Evolutionary conservation across 1,140 invertebrate species (phyloP), one percentile per base, ranked within the genome.

Genomic region (Lordiphosa mommai): DNA sequence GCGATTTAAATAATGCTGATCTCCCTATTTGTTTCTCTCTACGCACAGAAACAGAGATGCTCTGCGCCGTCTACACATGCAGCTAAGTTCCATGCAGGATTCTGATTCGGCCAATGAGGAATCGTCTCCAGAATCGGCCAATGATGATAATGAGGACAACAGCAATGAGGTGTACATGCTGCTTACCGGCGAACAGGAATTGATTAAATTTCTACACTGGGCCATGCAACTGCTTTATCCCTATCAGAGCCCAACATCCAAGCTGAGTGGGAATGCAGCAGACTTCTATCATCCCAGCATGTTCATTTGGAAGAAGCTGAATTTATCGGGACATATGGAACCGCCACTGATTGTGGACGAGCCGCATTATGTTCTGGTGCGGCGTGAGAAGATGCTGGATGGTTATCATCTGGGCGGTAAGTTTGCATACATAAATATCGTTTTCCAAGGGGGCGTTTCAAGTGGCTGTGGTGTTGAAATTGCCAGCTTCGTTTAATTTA

Each of bases 301-400:
- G 82, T 87, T 69, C 27, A 49, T 84, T 0, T 88, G 84, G 84
- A 88, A 87, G 53, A 88, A 86, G 46, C 59, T 88, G 1, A 88
- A 88, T 36, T 55, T 87, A 2, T 88, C 87, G 0, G 87, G 87
- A 4, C 70, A 86, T 13, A 17, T 87, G 47, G 87, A 88, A 30
- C 80, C 76, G 1, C 87, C 87, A 7, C 41, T 88, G 12, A 67
- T 86, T 47, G 87, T 86, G 33, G 87, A 88, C 8, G 87, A 88
- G 46, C 87, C 87, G 0, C 72, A 66, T 5, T 88, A 87, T 48
- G 55, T 88, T 0, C 57, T 88, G 8, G 85, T 88, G 30, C 61
- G 86, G 1, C 61, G 86, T 17, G 86, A 88, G 47, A 65, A 70
- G 33, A 57, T 61, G 0, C 52, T 82, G 7, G 67, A 86, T 43